Percentiles rank a stretch among this genome's conserved stretches.
Conservation (phyloP, 1,140 invertebrate species). For the Drosophila navojoa region DNA sequence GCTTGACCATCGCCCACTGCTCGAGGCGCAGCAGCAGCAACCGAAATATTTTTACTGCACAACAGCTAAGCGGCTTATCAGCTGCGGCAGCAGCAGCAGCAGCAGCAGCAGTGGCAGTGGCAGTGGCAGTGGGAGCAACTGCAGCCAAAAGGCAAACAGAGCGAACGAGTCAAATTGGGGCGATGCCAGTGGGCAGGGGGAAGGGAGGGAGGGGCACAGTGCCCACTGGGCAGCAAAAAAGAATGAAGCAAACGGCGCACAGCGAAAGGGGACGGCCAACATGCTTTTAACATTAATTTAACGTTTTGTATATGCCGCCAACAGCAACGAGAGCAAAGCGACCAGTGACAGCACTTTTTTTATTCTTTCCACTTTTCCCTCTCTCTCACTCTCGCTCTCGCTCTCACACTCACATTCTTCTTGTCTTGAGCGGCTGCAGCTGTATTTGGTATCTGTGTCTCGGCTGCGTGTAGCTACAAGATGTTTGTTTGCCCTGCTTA, state of each 20-base stretch:
- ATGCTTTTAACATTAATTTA: conserved; percentile 59
- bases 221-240: conserved; percentile 11
- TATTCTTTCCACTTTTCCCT: not conserved
- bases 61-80: conserved; percentile 52
- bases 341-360: conserved; percentile 11
- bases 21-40: conserved; percentile 26
- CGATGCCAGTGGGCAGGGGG: not conserved
- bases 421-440: not conserved
- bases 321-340: conserved; percentile 2
- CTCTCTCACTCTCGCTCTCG: not conserved
- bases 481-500: conserved; percentile 56
- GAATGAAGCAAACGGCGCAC: not conserved
- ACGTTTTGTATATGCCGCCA: conserved; percentile 45
- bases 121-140: conserved; percentile 16
- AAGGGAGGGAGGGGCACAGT: not conserved
- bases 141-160: conserved; percentile 47
- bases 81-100: conserved; percentile 13
- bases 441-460: not conserved
- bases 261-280: not conserved
- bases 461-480: conserved; percentile 35
- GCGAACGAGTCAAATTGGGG: not conserved
- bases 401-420: too few species aligned
- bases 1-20: conserved; percentile 25
- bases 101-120: not conserved
- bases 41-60: conserved; percentile 46